Conservation (phyloP, 1,140 invertebrate species). For the Drosophila miranda region DNA sequence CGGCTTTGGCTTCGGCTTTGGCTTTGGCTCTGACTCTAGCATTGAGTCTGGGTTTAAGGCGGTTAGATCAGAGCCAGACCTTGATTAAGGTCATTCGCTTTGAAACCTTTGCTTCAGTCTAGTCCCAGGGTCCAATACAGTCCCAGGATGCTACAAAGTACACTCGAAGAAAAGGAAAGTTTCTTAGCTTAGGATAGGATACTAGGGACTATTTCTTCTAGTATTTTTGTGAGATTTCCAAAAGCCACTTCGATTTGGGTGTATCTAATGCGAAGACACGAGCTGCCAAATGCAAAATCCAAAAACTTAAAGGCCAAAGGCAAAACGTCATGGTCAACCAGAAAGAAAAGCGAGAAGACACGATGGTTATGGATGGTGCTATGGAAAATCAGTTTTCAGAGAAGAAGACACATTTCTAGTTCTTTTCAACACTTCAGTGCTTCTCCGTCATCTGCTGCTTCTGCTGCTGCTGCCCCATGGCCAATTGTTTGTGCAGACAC, state of each 20-base stretch:
- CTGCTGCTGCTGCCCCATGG: not conserved
- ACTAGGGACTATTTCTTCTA: not conserved
- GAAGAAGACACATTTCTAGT: constrained; percentile 20
- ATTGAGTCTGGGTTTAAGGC: constrained; percentile 16
- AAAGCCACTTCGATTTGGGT: not conserved
- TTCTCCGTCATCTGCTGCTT: too few species aligned
- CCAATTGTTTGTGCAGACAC: constrained; percentile 19
- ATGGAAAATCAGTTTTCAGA: constrained; percentile 37
- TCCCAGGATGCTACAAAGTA: constrained; percentile 12
- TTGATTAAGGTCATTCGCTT: constrained; percentile 82
- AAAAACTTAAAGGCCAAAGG: constrained; percentile 25
- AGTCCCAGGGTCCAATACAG: constrained; percentile 20
- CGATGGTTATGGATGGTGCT: constrained; percentile 11
- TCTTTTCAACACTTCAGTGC: constrained; percentile 18
- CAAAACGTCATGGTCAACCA: constrained; percentile 27
- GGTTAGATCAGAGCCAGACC: constrained; percentile 65
- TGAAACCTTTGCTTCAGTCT: not conserved
- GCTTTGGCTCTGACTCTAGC: constrained; percentile 9
- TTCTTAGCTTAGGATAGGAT: too few species aligned
- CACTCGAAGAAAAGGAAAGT: constrained; percentile 21
- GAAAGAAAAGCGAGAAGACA: not conserved
- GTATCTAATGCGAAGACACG: constrained; percentile 45
- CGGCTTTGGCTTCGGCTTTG: constrained; percentile 33
- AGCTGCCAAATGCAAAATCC: constrained; percentile 11
- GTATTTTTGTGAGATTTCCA: not conserved